Conservation (phyloP, 2,797 vertebrate species). For the Orestias chungarensis region DNA sequence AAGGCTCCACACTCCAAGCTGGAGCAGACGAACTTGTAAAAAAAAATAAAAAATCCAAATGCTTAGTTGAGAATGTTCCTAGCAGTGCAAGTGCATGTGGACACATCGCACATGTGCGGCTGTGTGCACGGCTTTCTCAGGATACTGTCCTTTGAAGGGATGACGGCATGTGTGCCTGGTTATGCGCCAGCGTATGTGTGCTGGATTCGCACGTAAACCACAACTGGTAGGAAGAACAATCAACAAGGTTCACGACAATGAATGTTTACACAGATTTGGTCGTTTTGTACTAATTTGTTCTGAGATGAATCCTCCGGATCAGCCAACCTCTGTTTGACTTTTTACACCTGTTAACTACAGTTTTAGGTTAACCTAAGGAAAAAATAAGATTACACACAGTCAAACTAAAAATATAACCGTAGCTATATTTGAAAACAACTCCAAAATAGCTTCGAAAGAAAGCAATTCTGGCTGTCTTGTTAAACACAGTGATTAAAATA, state of each 20-base stretch:
- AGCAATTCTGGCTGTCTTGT: slow-evolving; percentile 1
- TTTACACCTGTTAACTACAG: slow-evolving; percentile 18
- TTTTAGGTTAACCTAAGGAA: slow-evolving; percentile 4
- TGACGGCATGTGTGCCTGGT: slow-evolving; percentile 21
- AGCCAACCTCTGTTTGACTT: slow-evolving; percentile 14
- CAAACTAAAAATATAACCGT: slow-evolving; percentile 6
- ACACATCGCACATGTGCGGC: neutral
- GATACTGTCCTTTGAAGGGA: slow-evolving; percentile 48
- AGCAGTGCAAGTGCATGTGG: slow-evolving; percentile 24
- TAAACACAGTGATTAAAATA: slow-evolving; percentile 21
- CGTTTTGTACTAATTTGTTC: slow-evolving; percentile 27
- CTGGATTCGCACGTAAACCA: slow-evolving; percentile 6
- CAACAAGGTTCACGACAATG: slow-evolving; percentile 1
- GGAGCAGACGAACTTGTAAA: slow-evolving; percentile 58
- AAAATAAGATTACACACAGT: neutral
- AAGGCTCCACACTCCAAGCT: slow-evolving; percentile 64
- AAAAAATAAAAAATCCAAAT: no score
- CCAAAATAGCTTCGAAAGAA: slow-evolving; percentile 1
- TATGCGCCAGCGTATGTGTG: slow-evolving; percentile 12
- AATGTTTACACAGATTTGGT: slow-evolving; percentile 12
- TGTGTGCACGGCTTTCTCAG: slow-evolving; percentile 26
- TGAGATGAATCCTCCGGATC: slow-evolving; percentile 19
- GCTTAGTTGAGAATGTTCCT: slow-evolving; percentile 47
- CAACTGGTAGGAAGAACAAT: neutral
- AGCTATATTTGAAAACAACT: no score